Evolutionary conservation across 2,888 invertebrate species (phyloP), one percentile per base, ranked within the genome.

Genomic region (Nasonovia ribisnigri): DNA sequence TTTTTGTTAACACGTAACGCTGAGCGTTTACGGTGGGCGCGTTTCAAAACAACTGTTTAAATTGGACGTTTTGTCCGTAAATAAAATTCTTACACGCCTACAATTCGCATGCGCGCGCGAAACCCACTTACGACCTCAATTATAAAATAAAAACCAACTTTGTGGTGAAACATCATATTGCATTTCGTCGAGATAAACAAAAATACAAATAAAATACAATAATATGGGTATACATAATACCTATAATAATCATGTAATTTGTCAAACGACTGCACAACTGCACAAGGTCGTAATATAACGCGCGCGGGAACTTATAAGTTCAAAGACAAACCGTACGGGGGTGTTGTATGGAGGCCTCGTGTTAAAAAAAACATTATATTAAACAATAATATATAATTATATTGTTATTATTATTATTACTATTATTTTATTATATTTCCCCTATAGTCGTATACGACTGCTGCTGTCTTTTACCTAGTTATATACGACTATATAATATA

Each of bases 11-110:
- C 77, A 77, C 77, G 77, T 92, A 60, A 54, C 43, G 36, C n/a
- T 20, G 67, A 8, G 48, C 36, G 57, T 36, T 51, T 46, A 8
- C 20, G 67, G 93, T 93, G 93, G 90, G 93, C 90, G 93, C 90
- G 93, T 93, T 86, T 93, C 90, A 90, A 92, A 92, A 92, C 92
- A 92, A 92, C 92, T 67, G 88, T 77, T 92, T 92, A 92, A 92
- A 92, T 92, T 92, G 92, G 92, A 92, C 92, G 92, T 92, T 92
- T 92, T 88, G 92, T 92, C 67, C 77, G 92, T 92, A 92, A 92
- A 92, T 88, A 92, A 88, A 92, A 92, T 88, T 77, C 51, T 92
- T 92, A 92, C 92, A 77, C 88, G 92, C 88, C 92, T 92, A 92
- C 92, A 92, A 88, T 92, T 92, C 60, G 92, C 92, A 48, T 86